phyloP scores from a whole-genome alignment of 2,888 invertebrate species.

The Hypercompe scribonia region DNA sequence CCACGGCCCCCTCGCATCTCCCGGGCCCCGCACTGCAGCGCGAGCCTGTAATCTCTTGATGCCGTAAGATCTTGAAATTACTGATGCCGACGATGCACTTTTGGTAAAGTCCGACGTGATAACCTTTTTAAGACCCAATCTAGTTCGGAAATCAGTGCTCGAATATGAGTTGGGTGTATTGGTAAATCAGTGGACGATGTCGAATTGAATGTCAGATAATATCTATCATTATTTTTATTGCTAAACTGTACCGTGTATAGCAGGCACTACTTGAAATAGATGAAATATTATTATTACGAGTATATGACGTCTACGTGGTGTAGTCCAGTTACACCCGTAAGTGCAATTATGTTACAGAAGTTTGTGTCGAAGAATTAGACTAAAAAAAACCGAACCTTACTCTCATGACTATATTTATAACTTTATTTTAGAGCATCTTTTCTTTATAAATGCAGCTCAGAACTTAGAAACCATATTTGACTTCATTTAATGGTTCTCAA shows the following conservation, averaged over 20 bases:
- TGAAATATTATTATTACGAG: not conserved
- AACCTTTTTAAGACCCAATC: slow-evolving; percentile 38
- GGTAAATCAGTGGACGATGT: slow-evolving; percentile 12
- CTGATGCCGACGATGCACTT: slow-evolving; percentile 79
- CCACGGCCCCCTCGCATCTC: slow-evolving; percentile 44
- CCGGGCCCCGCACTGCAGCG: slow-evolving; percentile 79
- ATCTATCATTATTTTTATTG: slow-evolving; percentile 9
- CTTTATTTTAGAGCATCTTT: not conserved
- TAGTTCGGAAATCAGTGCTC: slow-evolving; percentile 18
- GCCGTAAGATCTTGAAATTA: slow-evolving; percentile 83
- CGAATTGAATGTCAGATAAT: slow-evolving; percentile 11
- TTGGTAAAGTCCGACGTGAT: slow-evolving; percentile 42
- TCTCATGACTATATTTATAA: not conserved
- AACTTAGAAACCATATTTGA: not conserved
- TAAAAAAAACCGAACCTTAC: not conserved
- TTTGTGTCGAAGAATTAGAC: not conserved
- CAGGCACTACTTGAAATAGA: not conserved
- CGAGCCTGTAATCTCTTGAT: slow-evolving; percentile 75
- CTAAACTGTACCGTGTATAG: not conserved
- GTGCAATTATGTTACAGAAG: not conserved
- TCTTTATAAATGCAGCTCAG: not conserved
- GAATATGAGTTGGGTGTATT: slow-evolving; percentile 28
- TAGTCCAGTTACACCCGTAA: not conserved
- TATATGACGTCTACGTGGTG: not conserved
- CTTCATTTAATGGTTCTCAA: not conserved